Evolutionary conservation across 2,113 vertebrate genomes (phyloP), one percentile per base, ranked within the genome.

Genomic region (Daboia siamensis): DNA sequence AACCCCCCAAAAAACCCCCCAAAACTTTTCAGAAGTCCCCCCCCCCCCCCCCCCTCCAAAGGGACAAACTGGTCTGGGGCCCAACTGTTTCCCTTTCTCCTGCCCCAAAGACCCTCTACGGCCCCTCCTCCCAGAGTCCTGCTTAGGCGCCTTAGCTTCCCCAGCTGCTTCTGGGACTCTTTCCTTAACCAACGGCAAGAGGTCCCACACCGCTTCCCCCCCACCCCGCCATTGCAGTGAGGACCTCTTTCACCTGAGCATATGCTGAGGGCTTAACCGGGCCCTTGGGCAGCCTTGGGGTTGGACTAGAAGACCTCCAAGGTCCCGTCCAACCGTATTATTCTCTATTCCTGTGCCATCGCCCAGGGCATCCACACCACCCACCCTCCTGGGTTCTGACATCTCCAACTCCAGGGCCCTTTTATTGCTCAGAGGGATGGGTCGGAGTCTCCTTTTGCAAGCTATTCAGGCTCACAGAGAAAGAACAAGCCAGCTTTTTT

Each of bases 321-420:
- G 29, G 61, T 13, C 4, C 61, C 61, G 8, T 9, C 48, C 48
- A 51, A 51, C 48, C 48, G 48, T 12, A 64, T 64, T 11, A 29
- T 29, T 64, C 59, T 29, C 0, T 12, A 29, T 2, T 0, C 29
- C 13, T 7, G 2, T 39, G n/a, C 69, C 69, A 8, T 1, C 0
- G 1, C 69, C 69, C 69, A 7, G 3, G n/a, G 69, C 69, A 17
- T 20, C 69, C 33, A 1, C 2, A 6, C 5, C 13, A 13, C 64
- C 64, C 7, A 0, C n/a, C 15, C 69, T 3, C 13, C 69, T 39
- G 7, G 69, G 69, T 39, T 39, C 15, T 8, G 5, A 20, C 20
- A 80, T 1, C 69, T 80, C 69, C 69, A 33, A 3, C 69, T 17
- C n/a, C 29, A 33, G 29, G 6, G 1, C 12, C 29, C 29, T 33